Percentiles rank a stretch among this genome's conserved stretches.
Evolutionary conservation across 1,140 invertebrate species (phyloP).

Genomic region (Meloidogyne exigua): DNA sequence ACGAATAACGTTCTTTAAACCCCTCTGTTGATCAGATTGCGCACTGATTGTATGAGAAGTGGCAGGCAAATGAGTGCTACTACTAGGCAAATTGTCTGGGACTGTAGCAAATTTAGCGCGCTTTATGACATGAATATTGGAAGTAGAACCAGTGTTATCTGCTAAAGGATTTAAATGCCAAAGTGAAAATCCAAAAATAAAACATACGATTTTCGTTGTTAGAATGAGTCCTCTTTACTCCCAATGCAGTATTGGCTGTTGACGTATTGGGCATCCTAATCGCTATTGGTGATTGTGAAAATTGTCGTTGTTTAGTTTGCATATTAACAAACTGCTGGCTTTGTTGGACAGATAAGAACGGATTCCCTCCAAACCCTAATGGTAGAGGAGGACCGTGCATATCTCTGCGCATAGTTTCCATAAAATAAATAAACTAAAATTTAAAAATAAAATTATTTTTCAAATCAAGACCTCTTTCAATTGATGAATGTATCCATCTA

Average conservation of each 20-base stretch:
- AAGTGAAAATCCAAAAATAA: too few species aligned
- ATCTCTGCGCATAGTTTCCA: constrained; percentile 20
- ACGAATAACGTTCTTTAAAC: neutral
- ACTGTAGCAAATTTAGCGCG: neutral
- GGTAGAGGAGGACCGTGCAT: constrained; percentile 23
- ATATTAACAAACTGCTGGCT: neutral
- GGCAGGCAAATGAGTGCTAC: neutral
- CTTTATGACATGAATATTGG: constrained; percentile 5
- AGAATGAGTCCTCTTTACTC: neutral
- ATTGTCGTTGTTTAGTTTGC: neutral
- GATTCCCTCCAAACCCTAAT: neutral
- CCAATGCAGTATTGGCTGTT: neutral
- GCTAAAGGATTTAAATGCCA: neutral
- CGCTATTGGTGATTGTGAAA: neutral
- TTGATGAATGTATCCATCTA: constrained; percentile 26
- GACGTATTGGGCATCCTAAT: neutral
- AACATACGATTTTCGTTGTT: neutral
- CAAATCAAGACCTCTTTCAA: constrained; percentile 16
- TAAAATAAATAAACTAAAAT: constrained; percentile 17
- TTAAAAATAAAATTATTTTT: neutral
- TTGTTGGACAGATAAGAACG: neutral
- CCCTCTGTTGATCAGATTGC: neutral
- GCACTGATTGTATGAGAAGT: neutral
- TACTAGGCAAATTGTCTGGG: neutral
- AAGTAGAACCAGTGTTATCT: neutral